phyloP scores from a whole-genome alignment of 1,140 invertebrate genomes.

The Saccostrea echinata region DNA sequence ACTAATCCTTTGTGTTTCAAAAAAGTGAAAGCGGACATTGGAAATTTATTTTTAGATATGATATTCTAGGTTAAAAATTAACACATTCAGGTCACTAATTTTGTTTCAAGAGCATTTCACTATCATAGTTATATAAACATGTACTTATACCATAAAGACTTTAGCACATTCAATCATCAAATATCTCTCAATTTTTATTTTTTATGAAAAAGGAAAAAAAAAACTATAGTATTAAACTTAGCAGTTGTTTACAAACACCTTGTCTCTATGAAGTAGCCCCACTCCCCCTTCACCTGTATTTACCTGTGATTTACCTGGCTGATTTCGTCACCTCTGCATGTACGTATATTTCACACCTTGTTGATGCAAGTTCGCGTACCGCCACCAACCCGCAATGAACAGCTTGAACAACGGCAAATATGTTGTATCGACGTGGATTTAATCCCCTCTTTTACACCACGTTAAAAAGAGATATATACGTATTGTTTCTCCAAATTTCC shows the following conservation, averaged over 20 bases:
- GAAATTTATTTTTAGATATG: too few species aligned
- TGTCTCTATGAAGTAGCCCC: neutral
- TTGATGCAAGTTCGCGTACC: neutral
- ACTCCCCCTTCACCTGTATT: neutral
- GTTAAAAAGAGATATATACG: too few species aligned
- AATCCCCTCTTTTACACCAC: neutral
- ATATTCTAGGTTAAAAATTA: neutral
- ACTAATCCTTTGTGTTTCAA: too few species aligned
- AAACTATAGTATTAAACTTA: too few species aligned
- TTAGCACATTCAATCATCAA: too few species aligned
- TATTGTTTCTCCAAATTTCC: too few species aligned
- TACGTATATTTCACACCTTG: conserved; percentile 31
- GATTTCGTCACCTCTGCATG: neutral
- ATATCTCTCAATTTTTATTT: too few species aligned
- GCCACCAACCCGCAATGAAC: neutral
- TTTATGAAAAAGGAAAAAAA: too few species aligned
- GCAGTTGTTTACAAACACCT: neutral
- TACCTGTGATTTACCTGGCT: neutral
- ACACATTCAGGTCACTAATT: neutral
- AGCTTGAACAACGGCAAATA: neutral
- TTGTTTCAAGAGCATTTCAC: too few species aligned
- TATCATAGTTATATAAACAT: too few species aligned
- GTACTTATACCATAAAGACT: too few species aligned
- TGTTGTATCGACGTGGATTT: neutral
- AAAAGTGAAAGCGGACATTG: too few species aligned